Evolutionary conservation across 2,113 vertebrate genomes (phyloP), one percentile per base, ranked within the genome.

Genomic region (Cromileptes altivelis): DNA sequence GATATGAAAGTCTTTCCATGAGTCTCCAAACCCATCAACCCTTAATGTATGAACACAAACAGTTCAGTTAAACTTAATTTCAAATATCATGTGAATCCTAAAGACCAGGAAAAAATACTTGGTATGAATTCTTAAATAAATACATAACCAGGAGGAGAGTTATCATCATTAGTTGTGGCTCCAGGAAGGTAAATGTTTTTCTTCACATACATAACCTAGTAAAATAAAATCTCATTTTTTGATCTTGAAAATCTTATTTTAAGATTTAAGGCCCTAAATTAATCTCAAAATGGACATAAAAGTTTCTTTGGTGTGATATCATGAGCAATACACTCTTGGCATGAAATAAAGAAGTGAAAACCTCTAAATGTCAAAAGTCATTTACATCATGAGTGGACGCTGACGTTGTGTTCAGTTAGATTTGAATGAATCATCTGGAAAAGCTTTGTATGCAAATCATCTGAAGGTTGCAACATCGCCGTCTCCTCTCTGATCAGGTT

Each of bases 341-440:
- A 30, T 30, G 30, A 30, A 30, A 30, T 30, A 30, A 30, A 30
- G 30, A 30, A 30, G 30, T 30, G 4, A 30, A 30, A 30, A 30
- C 30, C 30, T 30, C 4, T 30, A 30, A 30, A 30, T 4, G 4
- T 30, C 30, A 30, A 30, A 30, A 30, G 30, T 30, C 30, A 70
- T 52, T 78, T 70, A 23, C 69, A 64, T 63, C 19, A 12, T 3
- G 30, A 79, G n/a, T 6, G 17, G 27, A 33, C 4, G 49, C 13
- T 55, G 33, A 56, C 67, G 19, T 64, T 13, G 9, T 12, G 3
- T 37, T 37, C 60, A n/a, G 8, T 18, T 14, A 49, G 21, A 73
- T 81, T 73, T 65, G 78, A 73, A 80, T 73, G 10, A 33, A 30
- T 64, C 37, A 72, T 80, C 4, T 25, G 25, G 15, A n/a, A 63